phyloP scores from a whole-genome alignment of 2,888 invertebrate genomes.

The Bembecia ichneumoniformis region DNA sequence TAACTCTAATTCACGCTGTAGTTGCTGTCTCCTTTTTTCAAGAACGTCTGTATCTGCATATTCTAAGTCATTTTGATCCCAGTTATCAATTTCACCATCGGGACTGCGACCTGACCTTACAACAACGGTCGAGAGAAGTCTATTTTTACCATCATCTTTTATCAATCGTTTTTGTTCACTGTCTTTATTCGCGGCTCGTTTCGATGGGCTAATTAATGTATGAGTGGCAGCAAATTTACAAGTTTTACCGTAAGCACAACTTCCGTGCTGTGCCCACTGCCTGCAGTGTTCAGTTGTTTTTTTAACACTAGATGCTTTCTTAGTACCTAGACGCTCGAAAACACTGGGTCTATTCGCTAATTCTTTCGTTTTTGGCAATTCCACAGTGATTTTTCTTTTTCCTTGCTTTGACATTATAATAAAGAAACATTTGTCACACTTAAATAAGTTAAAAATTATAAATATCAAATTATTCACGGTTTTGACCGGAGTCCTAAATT shows the following conservation, averaged over 20 bases:
- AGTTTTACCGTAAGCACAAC: slow-evolving; percentile 82
- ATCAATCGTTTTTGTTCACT: slow-evolving; percentile 61
- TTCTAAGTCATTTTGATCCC: slow-evolving; percentile 85
- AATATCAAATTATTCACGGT: too few species aligned
- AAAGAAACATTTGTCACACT: slow-evolving; percentile 60
- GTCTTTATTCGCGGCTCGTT: slow-evolving; percentile 78
- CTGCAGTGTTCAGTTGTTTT: slow-evolving; percentile 79
- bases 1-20: slow-evolving; percentile 83
- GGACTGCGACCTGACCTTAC: slow-evolving; percentile 73
- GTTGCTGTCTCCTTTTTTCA: slow-evolving; percentile 80
- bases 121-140: slow-evolving; percentile 76
- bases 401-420: slow-evolving; percentile 75
- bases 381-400: slow-evolving; percentile 84
- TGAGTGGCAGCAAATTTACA: slow-evolving; percentile 84
- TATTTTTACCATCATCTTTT: slow-evolving; percentile 76
- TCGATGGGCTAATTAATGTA: slow-evolving; percentile 82
- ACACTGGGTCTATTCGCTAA: slow-evolving; percentile 81
- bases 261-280: slow-evolving; percentile 84
- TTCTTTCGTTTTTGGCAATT: slow-evolving; percentile 79
- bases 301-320: slow-evolving; percentile 72
- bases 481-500: too few species aligned
- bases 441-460: slow-evolving; percentile 8
- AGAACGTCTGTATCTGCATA: slow-evolving; percentile 86
- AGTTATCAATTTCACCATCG: slow-evolving; percentile 79
- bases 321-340: slow-evolving; percentile 86